These are phyloP conservation scores for Hozukius guyotensis DNA, from an alignment of 2,797 vertebrate genomes.

Conservation along the genomic window DNA sequence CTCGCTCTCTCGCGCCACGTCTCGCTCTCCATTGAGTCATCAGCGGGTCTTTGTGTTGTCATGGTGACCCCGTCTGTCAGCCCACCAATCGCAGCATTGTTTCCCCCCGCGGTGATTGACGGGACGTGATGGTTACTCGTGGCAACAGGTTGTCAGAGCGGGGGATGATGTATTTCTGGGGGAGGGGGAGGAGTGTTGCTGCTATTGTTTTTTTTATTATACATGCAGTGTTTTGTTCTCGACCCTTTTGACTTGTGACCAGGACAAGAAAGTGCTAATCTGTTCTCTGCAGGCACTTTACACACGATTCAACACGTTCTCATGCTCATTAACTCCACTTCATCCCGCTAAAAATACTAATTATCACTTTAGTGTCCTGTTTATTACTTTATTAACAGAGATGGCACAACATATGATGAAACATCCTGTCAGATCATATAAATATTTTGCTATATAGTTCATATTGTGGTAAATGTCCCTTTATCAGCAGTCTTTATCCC, in stretches of 20 bases:
- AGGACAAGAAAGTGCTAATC: slow-evolving; percentile 20
- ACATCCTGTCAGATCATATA: background rate
- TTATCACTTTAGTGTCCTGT: background rate
- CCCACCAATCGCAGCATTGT: slow-evolving; percentile 54
- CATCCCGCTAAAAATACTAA: background rate
- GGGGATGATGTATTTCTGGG: slow-evolving; percentile 25
- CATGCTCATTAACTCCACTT: slow-evolving; percentile 18
- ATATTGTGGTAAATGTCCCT: background rate
- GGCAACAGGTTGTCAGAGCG: slow-evolving; percentile 52
- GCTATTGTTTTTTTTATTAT: background rate
- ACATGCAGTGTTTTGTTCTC: slow-evolving; percentile 22
- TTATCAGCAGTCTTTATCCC: background rate
- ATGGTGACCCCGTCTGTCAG: slow-evolving; percentile 54
- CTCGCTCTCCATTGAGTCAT: slow-evolving; percentile 46
- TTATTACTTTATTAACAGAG: background rate
- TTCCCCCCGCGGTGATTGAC: slow-evolving; percentile 45
- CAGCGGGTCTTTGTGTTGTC: slow-evolving; percentile 58
- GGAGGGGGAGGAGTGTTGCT: background rate
- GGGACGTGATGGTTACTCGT: slow-evolving; percentile 50
- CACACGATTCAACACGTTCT: slow-evolving; percentile 13
- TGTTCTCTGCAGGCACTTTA: slow-evolving; percentile 11
- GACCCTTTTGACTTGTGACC: slow-evolving; percentile 46
- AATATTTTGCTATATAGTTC: too few relatives aligned
- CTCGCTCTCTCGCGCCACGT: background rate
- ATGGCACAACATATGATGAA: background rate